Percentiles rank a stretch among this genome's conserved stretches.
phyloP scores from a whole-genome alignment of 1,140 invertebrate genomes.

The Druon quercuslanigerum region DNA sequence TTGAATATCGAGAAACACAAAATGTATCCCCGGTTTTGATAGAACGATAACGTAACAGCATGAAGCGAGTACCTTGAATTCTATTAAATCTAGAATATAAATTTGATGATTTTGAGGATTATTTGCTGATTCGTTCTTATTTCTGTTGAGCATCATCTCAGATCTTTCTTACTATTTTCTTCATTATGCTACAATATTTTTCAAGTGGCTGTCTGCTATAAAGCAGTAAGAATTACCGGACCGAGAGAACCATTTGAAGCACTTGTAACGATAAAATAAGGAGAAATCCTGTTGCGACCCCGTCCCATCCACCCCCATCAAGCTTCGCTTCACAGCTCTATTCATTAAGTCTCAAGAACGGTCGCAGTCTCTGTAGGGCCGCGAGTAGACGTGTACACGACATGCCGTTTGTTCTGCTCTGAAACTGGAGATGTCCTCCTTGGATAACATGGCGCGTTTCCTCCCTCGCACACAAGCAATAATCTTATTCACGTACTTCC shows the following conservation, averaged over 20 bases:
- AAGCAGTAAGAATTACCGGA: neutral
- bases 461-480: slow-evolving; percentile 31
- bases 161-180: neutral
- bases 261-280: slow-evolving; percentile 44
- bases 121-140: too few species aligned
- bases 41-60: too few species aligned
- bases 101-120: too few species aligned
- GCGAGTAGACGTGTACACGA: slow-evolving; percentile 60
- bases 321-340: slow-evolving; percentile 37
- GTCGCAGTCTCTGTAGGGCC: slow-evolving; percentile 57
- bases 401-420: slow-evolving; percentile 64
- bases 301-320: slow-evolving; percentile 44
- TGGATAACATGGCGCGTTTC: slow-evolving; percentile 52
- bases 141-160: too few species aligned
- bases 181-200: neutral
- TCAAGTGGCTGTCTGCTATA: neutral
- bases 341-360: slow-evolving; percentile 64
- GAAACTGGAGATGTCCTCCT: slow-evolving; percentile 66
- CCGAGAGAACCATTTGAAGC: slow-evolving; percentile 26
- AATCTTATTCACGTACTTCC: slow-evolving; percentile 11
- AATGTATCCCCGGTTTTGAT: too few species aligned
- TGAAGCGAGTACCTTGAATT: too few species aligned
- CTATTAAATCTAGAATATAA: too few species aligned
- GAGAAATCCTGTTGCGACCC: slow-evolving; percentile 52
- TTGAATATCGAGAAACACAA: too few species aligned